Conservation (phyloP, 2,113 vertebrate species). For the Tapirus terrestris region DNA sequence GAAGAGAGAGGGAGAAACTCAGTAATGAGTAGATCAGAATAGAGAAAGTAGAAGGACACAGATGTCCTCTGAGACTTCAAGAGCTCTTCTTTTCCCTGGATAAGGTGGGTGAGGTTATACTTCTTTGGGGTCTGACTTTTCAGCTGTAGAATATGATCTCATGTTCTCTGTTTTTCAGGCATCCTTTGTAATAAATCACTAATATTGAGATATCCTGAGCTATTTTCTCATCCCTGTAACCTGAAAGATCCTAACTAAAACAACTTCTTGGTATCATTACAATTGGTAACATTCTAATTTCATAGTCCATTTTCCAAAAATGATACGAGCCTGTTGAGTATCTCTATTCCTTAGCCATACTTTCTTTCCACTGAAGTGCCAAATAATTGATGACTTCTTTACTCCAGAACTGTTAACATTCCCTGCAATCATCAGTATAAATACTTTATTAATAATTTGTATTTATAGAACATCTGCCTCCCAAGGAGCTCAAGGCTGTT, state of each 20-base stretch:
- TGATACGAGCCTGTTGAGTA: not conserved
- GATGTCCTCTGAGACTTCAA: not conserved
- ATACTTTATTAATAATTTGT: constrained; percentile 81
- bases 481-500: constrained; percentile 79
- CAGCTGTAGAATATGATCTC: not conserved
- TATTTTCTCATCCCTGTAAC: not conserved
- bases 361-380: not conserved
- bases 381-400: constrained; percentile 60
- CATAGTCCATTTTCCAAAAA: not conserved
- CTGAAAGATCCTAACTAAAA: not conserved
- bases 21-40: not conserved
- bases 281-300: not conserved
- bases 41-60: not conserved
- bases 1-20: not conserved
- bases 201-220: not conserved
- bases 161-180: not conserved
- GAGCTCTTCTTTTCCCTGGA: not conserved
- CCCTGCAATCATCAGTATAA: constrained; percentile 70
- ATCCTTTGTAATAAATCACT: not conserved
- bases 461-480: constrained; percentile 80
- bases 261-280: not conserved
- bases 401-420: constrained; percentile 36
- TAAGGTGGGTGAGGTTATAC: not conserved
- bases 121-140: not conserved
- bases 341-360: not conserved